Evolutionary conservation across 1,140 invertebrate species (phyloP).

Genomic region (Drosophila murphyi): DNA sequence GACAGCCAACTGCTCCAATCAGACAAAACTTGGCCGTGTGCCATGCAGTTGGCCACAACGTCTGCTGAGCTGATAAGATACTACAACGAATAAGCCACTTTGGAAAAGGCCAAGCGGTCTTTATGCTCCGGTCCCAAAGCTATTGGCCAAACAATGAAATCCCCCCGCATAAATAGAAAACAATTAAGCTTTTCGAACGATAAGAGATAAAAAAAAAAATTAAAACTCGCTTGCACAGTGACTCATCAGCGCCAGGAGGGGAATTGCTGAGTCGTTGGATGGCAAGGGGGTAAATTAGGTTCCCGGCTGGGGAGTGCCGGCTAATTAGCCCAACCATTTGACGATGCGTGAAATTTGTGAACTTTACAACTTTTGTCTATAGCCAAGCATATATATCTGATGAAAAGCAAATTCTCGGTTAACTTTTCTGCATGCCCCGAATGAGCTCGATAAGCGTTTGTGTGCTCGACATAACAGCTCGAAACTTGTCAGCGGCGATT

Average conservation of each 20-base stretch:
- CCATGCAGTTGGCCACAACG: conserved; percentile 10
- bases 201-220: conserved; percentile 67
- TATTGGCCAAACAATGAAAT: conserved; percentile 68
- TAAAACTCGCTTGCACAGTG: conserved; percentile 34
- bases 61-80: conserved; percentile 26
- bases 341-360: conserved; percentile 63
- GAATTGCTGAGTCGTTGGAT: not conserved
- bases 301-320: not conserved
- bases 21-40: conserved; percentile 10
- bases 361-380: conserved; percentile 61
- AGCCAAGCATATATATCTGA: conserved; percentile 53
- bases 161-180: conserved; percentile 78
- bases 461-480: not conserved
- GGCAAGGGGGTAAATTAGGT: conserved; percentile 27
- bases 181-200: conserved; percentile 71
- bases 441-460: conserved; percentile 19
- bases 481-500: not conserved
- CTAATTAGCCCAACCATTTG: conserved; percentile 47
- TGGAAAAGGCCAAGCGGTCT: conserved; percentile 14
- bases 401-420: conserved; percentile 52
- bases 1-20: conserved; percentile 28
- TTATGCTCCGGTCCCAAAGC: conserved; percentile 43
- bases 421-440: not conserved
- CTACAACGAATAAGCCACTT: conserved; percentile 11
- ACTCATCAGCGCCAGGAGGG: conserved; percentile 39